Percentiles rank a stretch among this genome's conserved stretches.
These are phyloP conservation scores for Heterodera filipjevi DNA, from an alignment of 2,888 invertebrate genomes.

Conservation along the genomic window DNA sequence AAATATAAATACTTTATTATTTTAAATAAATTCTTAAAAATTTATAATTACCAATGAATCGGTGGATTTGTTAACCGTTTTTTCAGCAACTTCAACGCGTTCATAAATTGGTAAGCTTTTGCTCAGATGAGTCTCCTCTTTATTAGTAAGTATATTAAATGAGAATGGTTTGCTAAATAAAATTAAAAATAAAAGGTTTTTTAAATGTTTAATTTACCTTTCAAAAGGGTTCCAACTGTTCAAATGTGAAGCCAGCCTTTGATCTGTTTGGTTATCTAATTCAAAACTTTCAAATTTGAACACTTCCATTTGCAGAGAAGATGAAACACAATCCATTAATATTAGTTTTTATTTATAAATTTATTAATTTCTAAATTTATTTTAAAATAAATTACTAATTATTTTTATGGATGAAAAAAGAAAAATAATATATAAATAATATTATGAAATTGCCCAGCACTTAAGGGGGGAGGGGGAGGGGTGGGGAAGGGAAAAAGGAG, in stretches of 20 bases:
- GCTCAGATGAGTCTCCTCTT: not conserved
- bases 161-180: not conserved
- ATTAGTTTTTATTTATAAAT: not conserved
- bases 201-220: not conserved
- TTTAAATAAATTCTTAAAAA: no score
- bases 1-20: no score
- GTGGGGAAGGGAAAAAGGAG: no score
- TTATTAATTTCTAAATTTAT: not conserved
- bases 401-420: no score
- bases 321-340: not conserved
- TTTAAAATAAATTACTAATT: no score
- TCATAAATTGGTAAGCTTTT: not conserved
- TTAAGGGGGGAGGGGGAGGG: no score
- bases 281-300: not conserved
- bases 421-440: no score
- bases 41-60: not conserved
- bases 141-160: not conserved
- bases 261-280: not conserved
- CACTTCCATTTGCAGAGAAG: not conserved
- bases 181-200: not conserved
- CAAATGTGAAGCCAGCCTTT: not conserved
- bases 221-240: not conserved
- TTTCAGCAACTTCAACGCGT: not conserved
- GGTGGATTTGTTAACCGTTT: not conserved
- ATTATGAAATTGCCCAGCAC: no score